phyloP scores from a whole-genome alignment of 2,113 vertebrate genomes.

The Gopherus evgoodei region DNA sequence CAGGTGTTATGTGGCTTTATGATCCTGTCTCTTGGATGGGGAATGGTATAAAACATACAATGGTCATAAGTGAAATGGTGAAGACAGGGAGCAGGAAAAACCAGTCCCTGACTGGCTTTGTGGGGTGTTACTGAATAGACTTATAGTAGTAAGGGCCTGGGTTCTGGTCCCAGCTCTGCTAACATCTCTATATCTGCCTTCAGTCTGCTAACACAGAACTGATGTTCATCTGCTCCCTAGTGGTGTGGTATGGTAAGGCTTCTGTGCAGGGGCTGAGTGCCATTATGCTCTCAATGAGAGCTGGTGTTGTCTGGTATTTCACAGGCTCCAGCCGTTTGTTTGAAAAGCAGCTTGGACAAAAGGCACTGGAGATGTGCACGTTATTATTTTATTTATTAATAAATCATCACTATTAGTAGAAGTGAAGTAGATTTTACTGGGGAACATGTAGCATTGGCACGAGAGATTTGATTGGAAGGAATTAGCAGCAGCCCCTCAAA shows the following conservation, averaged over 20 bases:
- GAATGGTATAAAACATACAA: too few species aligned
- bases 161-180: neutral
- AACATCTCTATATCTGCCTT: accelerated
- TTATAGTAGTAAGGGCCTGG: neutral
- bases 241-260: neutral
- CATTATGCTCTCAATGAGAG: accelerated
- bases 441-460: neutral
- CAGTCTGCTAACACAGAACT: accelerated
- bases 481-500: neutral
- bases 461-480: neutral
- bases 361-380: neutral
- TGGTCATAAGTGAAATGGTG: too few species aligned
- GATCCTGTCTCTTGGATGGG: too few species aligned
- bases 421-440: neutral
- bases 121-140: neutral
- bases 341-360: neutral
- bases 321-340: neutral
- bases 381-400: neutral
- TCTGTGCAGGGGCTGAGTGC: neutral
- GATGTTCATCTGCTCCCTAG: accelerated
- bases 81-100: neutral
- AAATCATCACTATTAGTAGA: neutral
- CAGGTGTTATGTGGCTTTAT: too few species aligned
- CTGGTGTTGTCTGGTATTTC: neutral
- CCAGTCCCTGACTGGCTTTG: too few species aligned